Conservation (phyloP, 2,888 invertebrate species). For the Tenthredo distinguenda region DNA sequence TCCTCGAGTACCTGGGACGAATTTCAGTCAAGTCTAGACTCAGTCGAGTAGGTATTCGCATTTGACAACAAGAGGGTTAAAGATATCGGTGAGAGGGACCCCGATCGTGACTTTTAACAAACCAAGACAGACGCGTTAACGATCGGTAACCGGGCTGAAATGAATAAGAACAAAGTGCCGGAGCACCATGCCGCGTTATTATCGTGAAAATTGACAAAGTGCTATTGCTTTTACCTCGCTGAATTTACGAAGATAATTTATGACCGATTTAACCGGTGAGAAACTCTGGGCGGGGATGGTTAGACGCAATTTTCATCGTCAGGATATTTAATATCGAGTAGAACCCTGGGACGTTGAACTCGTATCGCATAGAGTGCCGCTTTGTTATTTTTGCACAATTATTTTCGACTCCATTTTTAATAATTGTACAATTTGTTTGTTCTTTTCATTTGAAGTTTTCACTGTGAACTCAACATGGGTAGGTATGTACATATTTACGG, state of each 20-base stretch:
- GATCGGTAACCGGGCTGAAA: not conserved
- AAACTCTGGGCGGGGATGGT: not conserved
- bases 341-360: not conserved
- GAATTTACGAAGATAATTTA: slow-evolving; percentile 22
- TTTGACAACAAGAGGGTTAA: slow-evolving; percentile 17
- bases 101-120: slow-evolving; percentile 10
- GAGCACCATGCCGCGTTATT: slow-evolving; percentile 3
- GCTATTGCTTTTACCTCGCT: not conserved
- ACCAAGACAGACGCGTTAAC: not conserved
- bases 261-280: not conserved
- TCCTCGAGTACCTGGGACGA: slow-evolving; percentile 23
- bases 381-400: not conserved
- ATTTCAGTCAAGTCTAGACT: slow-evolving; percentile 40
- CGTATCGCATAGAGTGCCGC: not conserved
- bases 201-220: slow-evolving; percentile 13
- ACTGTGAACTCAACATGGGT: not conserved
- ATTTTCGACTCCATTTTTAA: not conserved
- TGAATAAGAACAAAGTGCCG: slow-evolving; percentile 9
- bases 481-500: not conserved
- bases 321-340: not conserved
- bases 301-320: not conserved
- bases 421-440: not conserved
- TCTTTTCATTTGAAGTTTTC: not conserved
- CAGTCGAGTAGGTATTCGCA: slow-evolving; percentile 35
- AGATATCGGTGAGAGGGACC: not conserved